Percentiles rank a stretch among this genome's conserved stretches.
phyloP scores from a whole-genome alignment of 1,140 invertebrate genomes.

The Neotoxoptera formosana region DNA sequence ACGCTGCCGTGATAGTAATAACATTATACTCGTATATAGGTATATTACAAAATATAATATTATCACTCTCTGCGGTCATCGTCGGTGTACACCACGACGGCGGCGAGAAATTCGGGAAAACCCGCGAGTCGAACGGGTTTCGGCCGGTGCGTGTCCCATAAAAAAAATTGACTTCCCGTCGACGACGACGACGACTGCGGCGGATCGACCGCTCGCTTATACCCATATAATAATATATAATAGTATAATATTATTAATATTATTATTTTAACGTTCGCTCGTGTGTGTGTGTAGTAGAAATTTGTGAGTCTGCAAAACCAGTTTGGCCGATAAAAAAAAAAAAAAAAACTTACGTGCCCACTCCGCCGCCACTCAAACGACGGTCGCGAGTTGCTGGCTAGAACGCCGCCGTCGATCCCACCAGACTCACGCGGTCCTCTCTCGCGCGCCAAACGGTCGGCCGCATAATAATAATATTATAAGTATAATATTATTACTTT shows the following conservation, averaged over 20 bases:
- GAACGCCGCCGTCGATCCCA: background rate
- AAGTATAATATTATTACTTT: background rate
- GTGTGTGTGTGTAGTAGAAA: background rate
- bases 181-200: background rate
- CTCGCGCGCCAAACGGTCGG: background rate
- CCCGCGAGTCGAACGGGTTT: slow-evolving; percentile 39
- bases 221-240: too few species aligned
- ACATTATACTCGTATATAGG: too few species aligned
- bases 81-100: too few species aligned
- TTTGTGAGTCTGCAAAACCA: background rate
- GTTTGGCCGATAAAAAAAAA: slow-evolving; percentile 3
- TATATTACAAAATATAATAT: too few species aligned
- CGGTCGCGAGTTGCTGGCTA: background rate
- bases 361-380: background rate
- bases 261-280: too few species aligned
- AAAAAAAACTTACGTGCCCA: background rate
- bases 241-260: too few species aligned
- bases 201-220: background rate
- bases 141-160: background rate
- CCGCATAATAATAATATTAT: background rate
- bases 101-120: background rate
- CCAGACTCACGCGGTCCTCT: background rate
- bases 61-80: background rate
- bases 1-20: background rate
- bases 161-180: slow-evolving; percentile 19